Conservation (phyloP, 2,113 vertebrate species). For the Ammodytes marinus region DNA sequence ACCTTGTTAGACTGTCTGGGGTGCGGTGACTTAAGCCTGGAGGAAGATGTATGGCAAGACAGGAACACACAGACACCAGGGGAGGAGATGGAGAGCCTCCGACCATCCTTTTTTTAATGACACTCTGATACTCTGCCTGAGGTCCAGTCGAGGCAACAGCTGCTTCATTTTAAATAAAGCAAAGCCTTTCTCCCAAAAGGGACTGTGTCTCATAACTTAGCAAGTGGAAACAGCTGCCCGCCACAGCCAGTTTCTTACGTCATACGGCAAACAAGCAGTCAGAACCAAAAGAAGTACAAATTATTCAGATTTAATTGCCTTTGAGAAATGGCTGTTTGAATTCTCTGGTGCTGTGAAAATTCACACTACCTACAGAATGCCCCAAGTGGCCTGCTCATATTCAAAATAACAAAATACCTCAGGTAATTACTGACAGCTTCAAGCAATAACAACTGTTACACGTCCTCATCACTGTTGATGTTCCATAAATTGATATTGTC, state of each 20-base stretch:
- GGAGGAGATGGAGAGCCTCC: slow-evolving; percentile 72
- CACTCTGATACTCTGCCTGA: slow-evolving; percentile 71
- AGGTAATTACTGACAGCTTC: slow-evolving; percentile 24
- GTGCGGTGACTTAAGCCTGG: slow-evolving; percentile 64
- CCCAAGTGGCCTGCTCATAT: not conserved
- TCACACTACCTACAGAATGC: slow-evolving; percentile 8
- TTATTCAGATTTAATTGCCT: slow-evolving; percentile 54
- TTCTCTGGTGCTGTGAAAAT: slow-evolving; percentile 14
- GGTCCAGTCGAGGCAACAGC: slow-evolving; percentile 77
- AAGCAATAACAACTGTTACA: not conserved
- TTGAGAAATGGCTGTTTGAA: slow-evolving; percentile 36
- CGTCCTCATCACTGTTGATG: slow-evolving; percentile 11
- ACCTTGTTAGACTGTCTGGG: slow-evolving; percentile 76
- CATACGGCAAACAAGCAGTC: slow-evolving; percentile 24
- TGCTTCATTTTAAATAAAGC: slow-evolving; percentile 82
- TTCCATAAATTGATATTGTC: not conserved
- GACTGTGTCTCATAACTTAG: slow-evolving; percentile 54
- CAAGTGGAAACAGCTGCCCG: slow-evolving; percentile 68
- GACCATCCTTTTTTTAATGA: slow-evolving; percentile 74
- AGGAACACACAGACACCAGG: slow-evolving; percentile 70
- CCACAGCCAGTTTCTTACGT: slow-evolving; percentile 22
- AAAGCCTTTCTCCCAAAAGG: slow-evolving; percentile 58
- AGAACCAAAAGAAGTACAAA: slow-evolving; percentile 25
- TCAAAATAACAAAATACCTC: not conserved
- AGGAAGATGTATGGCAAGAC: slow-evolving; percentile 81